Conservation (phyloP, 2,888 invertebrate species). For the Clostera curtula region DNA sequence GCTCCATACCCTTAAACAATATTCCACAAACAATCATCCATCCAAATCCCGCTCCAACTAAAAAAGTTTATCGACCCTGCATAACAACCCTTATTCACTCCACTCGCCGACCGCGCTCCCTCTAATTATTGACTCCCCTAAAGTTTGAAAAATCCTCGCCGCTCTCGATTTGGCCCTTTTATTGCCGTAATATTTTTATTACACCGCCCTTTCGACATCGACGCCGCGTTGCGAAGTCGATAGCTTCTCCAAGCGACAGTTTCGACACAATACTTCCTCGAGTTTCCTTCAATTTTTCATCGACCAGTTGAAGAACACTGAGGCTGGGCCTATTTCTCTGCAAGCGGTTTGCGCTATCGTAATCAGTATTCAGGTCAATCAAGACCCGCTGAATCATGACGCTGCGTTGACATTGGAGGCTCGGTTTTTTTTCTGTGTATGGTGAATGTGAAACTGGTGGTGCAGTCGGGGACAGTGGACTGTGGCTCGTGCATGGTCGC, state of each 20-base stretch:
- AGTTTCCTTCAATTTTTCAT: conserved; percentile 40
- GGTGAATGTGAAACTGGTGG: conserved; percentile 53
- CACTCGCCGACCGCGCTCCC: conserved; percentile 63
- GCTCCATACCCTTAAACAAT: conserved; percentile 16
- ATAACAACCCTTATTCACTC: conserved; percentile 69
- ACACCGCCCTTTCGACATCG: conserved; percentile 31
- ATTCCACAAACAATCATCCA: conserved; percentile 10
- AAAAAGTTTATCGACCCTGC: conserved; percentile 69
- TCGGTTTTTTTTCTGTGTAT: conserved; percentile 37
- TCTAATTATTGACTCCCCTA: conserved; percentile 72
- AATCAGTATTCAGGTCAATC: conserved; percentile 56
- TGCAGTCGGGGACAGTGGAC: conserved; percentile 23
- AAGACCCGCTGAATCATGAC: conserved; percentile 56
- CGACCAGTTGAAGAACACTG: conserved; percentile 33
- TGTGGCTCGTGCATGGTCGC: conserved; percentile 32
- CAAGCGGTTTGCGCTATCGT: conserved; percentile 51
- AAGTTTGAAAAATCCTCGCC: conserved; percentile 45
- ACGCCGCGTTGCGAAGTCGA: conserved; percentile 20
- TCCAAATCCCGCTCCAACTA: conserved; percentile 13
- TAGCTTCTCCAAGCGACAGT: conserved; percentile 21
- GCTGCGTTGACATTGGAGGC: conserved; percentile 58
- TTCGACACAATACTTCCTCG: conserved; percentile 33
- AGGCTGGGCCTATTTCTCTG: conserved; percentile 38
- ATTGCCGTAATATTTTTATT: conserved; percentile 58
- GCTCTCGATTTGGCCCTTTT: conserved; percentile 51